These are phyloP conservation scores for Hemibagrus wyckioides DNA, from an alignment of 2,113 vertebrate species.

Conservation along the genomic window DNA sequence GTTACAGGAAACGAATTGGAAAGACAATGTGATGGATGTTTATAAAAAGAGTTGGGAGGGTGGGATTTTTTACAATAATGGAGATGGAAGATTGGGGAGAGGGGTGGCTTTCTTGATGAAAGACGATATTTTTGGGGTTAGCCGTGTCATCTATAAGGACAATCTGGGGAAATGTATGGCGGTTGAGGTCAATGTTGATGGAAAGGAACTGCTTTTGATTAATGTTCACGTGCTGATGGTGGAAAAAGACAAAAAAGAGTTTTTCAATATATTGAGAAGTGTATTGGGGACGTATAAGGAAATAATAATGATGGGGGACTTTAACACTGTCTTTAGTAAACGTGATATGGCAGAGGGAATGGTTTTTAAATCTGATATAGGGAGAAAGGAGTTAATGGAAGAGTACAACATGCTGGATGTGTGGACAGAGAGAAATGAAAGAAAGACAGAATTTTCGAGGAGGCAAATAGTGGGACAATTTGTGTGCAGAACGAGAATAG, in stretches of 20 bases:
- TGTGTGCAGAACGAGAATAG: background rate
- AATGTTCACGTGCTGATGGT: constrained; percentile 7
- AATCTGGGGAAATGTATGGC: background rate
- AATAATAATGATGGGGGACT: background rate
- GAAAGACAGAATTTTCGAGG: background rate
- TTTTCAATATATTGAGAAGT: background rate
- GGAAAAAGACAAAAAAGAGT: background rate
- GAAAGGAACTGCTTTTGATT: background rate
- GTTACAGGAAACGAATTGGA: background rate
- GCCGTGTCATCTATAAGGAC: background rate
- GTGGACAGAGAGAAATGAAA: background rate
- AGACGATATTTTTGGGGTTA: no score
- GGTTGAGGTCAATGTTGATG: background rate
- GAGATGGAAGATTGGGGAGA: background rate
- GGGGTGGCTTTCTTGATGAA: background rate
- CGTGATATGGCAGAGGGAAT: background rate
- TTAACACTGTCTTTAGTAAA: background rate
- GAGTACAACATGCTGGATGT: background rate
- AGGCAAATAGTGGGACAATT: background rate
- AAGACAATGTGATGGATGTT: background rate
- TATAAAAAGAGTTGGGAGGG: background rate
- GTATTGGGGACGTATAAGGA: background rate
- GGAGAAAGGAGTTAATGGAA: background rate
- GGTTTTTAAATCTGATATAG: background rate
- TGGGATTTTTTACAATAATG: background rate